A percentile compares a stretch with the other conserved stretches of the same genome.
These are phyloP conservation scores for Drosophila greeni DNA, from an alignment of 2,888 invertebrate species.

Conservation along the genomic window DNA sequence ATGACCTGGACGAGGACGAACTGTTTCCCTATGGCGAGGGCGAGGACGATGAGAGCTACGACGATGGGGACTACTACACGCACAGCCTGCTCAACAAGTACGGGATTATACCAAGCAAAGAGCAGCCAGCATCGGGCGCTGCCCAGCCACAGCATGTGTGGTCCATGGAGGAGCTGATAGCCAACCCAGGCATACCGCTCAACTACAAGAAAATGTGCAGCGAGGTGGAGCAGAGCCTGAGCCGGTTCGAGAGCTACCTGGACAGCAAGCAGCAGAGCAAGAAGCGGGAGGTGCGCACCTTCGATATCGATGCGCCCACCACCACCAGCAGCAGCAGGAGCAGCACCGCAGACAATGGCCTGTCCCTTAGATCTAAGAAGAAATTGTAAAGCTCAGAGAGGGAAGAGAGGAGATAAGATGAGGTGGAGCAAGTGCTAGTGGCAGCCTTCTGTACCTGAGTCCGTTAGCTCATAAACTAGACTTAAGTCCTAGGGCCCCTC, in stretches of 20 bases:
- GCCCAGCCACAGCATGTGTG: slow-evolving; percentile 69
- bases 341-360: slow-evolving; percentile 66
- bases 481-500: slow-evolving; percentile 14
- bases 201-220: slow-evolving; percentile 78
- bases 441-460: slow-evolving; percentile 25
- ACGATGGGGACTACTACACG: slow-evolving; percentile 56
- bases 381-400: slow-evolving; percentile 45
- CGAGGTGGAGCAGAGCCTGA: slow-evolving; percentile 77
- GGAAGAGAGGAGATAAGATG: too few species aligned
- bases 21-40: slow-evolving; percentile 43
- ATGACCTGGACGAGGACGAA: slow-evolving; percentile 39
- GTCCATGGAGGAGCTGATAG: slow-evolving; percentile 78
- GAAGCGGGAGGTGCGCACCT: slow-evolving; percentile 74
- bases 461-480: slow-evolving; percentile 7
- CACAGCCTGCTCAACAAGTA: slow-evolving; percentile 52
- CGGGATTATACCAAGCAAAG: slow-evolving; percentile 50
- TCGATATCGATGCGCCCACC: slow-evolving; percentile 81
- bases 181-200: slow-evolving; percentile 77
- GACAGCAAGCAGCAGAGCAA: slow-evolving; percentile 60
- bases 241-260: slow-evolving; percentile 76
- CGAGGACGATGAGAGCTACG: slow-evolving; percentile 54
- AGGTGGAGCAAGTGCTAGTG: slow-evolving; percentile 3
- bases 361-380: slow-evolving; percentile 63
- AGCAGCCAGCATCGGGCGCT: slow-evolving; percentile 7
- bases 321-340: not conserved